Conservation (phyloP, 1,140 invertebrate genomes). For the Cyrtorhinus lividipennis region DNA sequence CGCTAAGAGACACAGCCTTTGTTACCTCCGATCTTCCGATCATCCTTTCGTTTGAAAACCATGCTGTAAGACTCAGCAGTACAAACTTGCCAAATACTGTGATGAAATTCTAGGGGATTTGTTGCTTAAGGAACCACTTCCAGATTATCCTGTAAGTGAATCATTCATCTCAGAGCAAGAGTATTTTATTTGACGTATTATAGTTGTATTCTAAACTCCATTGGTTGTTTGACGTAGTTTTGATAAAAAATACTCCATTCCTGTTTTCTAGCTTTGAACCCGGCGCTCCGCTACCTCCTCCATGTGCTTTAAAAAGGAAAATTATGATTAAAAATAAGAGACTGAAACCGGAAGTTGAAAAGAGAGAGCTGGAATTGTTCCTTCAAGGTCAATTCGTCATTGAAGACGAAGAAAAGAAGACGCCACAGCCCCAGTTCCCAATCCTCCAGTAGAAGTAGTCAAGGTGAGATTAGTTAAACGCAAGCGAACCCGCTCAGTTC, state of each 20-base stretch:
- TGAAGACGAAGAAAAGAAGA: constrained; percentile 76
- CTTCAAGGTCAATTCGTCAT: constrained; percentile 82
- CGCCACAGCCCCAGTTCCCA: constrained; percentile 49
- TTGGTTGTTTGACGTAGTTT: no score
- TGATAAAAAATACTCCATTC: neutral
- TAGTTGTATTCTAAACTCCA: no score
- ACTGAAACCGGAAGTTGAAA: constrained; percentile 92
- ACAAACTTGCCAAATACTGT: constrained; percentile 97
- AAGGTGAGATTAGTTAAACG: constrained; percentile 34
- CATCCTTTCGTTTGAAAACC: constrained; percentile 98
- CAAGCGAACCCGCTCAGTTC: no score
- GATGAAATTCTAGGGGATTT: constrained; percentile 94
- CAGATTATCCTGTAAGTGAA: constrained; percentile 65
- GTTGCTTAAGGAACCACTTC: constrained; percentile 74
- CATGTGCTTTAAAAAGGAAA: constrained; percentile 76
- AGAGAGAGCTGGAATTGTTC: constrained; percentile 78
- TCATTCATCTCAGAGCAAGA: neutral
- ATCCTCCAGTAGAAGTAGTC: constrained; percentile 39
- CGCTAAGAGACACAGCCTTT: constrained; percentile 95
- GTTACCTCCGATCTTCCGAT: constrained; percentile 95
- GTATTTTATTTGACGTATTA: no score
- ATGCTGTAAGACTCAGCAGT: constrained; percentile 96
- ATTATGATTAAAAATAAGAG: constrained; percentile 99
- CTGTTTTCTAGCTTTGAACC: constrained; percentile 62
- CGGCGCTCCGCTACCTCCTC: constrained; percentile 71